These are phyloP conservation scores for Donacobius atricapilla DNA, from an alignment of 2,113 vertebrate genomes.

Conservation along the genomic window DNA sequence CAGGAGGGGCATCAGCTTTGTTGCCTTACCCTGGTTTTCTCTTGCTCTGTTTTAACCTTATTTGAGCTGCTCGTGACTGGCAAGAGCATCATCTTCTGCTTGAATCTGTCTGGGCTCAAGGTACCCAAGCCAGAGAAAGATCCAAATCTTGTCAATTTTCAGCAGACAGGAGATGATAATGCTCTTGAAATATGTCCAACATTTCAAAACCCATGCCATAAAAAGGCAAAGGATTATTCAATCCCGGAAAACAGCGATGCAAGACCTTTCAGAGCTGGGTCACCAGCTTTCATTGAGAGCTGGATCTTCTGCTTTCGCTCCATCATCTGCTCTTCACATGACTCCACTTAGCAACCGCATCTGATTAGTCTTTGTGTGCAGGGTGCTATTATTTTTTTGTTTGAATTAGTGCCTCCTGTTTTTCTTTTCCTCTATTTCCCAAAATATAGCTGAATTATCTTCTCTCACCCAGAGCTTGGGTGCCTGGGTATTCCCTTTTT, in stretches of 20 bases:
- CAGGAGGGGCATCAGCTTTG: neutral
- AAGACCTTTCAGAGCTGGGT: neutral
- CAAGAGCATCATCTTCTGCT: neutral
- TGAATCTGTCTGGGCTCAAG: neutral
- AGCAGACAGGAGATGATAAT: neutral
- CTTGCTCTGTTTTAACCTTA: neutral
- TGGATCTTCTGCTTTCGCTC: neutral
- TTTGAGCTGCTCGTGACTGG: neutral
- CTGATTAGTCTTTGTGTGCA: neutral
- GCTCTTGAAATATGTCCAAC: neutral
- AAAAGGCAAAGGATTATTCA: neutral
- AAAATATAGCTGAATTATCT: neutral
- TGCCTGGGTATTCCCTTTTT: neutral
- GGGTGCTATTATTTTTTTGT: neutral
- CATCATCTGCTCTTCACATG: conserved; percentile 7
- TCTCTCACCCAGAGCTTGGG: neutral
- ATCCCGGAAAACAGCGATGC: neutral
- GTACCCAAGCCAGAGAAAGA: neutral
- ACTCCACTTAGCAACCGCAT: neutral
- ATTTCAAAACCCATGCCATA: neutral
- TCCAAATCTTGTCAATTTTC: conserved; percentile 12
- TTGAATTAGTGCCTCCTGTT: neutral
- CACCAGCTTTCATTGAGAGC: neutral
- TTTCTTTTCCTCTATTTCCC: neutral
- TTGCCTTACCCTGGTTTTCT: neutral